Percentiles rank a stretch among this genome's conserved stretches.
These are phyloP conservation scores for Pseudomyrmex gracilis DNA, from an alignment of 1,140 invertebrate species.

Conservation along the genomic window DNA sequence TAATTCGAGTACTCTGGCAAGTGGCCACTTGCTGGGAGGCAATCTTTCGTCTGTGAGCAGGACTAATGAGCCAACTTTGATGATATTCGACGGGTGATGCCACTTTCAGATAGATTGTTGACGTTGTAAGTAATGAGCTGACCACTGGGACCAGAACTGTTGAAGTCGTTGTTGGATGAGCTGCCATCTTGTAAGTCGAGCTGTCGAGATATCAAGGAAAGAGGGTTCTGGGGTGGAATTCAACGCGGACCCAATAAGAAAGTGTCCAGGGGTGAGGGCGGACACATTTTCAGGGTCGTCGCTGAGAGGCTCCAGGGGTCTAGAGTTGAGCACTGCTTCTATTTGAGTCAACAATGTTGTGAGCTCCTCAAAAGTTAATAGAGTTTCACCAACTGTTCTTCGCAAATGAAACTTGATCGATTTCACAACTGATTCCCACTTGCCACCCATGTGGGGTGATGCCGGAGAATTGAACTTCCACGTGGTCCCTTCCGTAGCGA, in stretches of 20 bases:
- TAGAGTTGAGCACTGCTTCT: constrained; percentile 43
- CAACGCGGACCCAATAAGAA: constrained; percentile 69
- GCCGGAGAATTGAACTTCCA: constrained; percentile 44
- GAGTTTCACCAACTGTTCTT: constrained; percentile 40
- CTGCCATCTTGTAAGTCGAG: not conserved
- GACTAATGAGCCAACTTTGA: no score
- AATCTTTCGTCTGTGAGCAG: no score
- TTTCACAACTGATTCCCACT: constrained; percentile 71
- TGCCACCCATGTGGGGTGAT: constrained; percentile 41
- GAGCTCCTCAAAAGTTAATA: constrained; percentile 52
- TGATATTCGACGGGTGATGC: not conserved
- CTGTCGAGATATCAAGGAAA: not conserved
- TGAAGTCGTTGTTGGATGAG: not conserved
- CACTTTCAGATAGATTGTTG: not conserved
- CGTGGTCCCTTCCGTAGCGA: constrained; percentile 6
- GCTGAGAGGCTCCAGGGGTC: constrained; percentile 9
- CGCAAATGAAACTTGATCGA: constrained; percentile 70
- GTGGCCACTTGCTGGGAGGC: no score
- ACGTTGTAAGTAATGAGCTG: not conserved
- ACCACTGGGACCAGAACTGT: not conserved
- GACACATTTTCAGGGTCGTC: constrained; percentile 49
- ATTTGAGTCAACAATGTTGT: constrained; percentile 49
- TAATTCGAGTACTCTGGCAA: not conserved
- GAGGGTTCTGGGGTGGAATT: constrained; percentile 48
- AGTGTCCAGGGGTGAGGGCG: constrained; percentile 64